Evolutionary conservation across 37 sponge, comb jelly and placozoan genomes (phyloP), one percentile per base, ranked within the genome.

Genomic region (Hormiphora californensis): DNA sequence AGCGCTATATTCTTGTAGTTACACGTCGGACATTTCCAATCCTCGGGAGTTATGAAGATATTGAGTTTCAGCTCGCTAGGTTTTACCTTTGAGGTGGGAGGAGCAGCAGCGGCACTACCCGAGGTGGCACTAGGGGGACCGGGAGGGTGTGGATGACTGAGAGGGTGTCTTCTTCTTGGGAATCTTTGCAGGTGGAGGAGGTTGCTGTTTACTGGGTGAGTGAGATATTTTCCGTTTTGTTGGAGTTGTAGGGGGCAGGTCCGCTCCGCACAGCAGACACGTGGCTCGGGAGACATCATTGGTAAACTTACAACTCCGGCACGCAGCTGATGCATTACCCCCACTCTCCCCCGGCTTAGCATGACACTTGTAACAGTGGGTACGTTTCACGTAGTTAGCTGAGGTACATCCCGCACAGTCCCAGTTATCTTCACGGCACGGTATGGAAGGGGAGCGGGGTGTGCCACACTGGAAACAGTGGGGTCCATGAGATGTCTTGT

Each of bases 11-110:
- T 73, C 23, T 73, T 73, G 38, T 73, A 73, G 46, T 73, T 46
- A 28, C 81, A 73, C 3, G 46, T 73, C 81, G 40, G 81, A 73
- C 81, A 73, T 39, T 73, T 73, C 81, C 81, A 73, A 11, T 32
- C 35, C 44, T 73, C 38, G 43, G 81, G 81, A 32, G 43, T 73
- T 5, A 73, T 73, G 25, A 73, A 73, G 61, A 28, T 57, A 28
- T 57, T 57, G n/a, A 30, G 61, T 28, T 28, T 57, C n/a, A 28
- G n/a, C 3, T 57, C 27, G n/a, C 3, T 19, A 19, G 3, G 7
- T 28, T 4, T 12, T 5, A 4, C 7, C 17, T 5, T 5, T 30
- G 61, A 57, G n/a, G 9, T 57, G 27, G 7, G 61, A 57, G 61
- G 27, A 12, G 27, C 23, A 57, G n/a, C 30, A 30, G n/a, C 27